These are phyloP conservation scores for Melolontha melolontha DNA, from an alignment of 2,888 invertebrate genomes.

Conservation along the genomic window DNA sequence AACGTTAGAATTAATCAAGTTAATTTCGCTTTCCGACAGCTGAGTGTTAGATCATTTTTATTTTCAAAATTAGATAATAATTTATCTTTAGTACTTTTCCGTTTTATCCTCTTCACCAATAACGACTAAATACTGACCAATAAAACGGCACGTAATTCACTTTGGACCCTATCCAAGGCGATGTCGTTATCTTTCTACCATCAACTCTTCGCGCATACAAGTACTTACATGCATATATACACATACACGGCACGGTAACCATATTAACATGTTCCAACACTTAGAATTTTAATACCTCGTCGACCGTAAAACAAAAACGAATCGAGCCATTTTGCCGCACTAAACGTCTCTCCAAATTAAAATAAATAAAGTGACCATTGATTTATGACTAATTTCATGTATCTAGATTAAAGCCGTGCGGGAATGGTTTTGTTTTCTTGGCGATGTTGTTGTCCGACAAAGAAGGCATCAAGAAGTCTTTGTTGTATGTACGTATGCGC, in stretches of 20 bases:
- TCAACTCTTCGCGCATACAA: too few relatives aligned
- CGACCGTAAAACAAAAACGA: constrained; percentile 42
- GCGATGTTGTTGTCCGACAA: constrained; percentile 6
- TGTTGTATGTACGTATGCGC: not conserved
- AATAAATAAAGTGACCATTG: constrained; percentile 49
- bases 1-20: too few relatives aligned
- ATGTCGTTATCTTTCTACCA: too few relatives aligned
- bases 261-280: constrained; percentile 33
- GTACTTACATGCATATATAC: not conserved
- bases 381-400: constrained; percentile 49
- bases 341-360: constrained; percentile 48
- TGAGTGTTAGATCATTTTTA: too few relatives aligned
- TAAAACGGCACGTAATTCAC: too few relatives aligned
- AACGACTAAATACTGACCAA: too few relatives aligned
- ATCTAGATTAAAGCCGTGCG: constrained; percentile 32
- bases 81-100: too few relatives aligned
- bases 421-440: constrained; percentile 13
- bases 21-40: too few relatives aligned
- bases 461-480: constrained; percentile 2
- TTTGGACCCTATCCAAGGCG: too few relatives aligned
- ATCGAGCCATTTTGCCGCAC: constrained; percentile 46
- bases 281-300: constrained; percentile 26
- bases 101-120: too few relatives aligned
- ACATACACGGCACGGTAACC: not conserved
- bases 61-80: too few relatives aligned